Conservation (phyloP, 2,113 vertebrate species). For the Hippopotamus amphibius region DNA sequence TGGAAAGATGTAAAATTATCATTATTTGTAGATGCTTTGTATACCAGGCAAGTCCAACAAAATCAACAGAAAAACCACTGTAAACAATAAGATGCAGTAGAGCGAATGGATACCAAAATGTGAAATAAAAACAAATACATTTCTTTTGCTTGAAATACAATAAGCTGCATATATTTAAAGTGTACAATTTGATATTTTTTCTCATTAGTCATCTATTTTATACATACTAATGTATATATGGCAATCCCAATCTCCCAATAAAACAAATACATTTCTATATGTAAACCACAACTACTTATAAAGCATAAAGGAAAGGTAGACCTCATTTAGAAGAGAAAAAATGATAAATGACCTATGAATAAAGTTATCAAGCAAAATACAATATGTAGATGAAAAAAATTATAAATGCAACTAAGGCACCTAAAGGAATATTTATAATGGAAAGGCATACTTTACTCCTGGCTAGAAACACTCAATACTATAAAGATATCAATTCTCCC, state of each 20-base stretch:
- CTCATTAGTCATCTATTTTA: too few species aligned
- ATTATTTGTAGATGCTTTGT: slow-evolving; percentile 5
- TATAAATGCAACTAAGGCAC: not conserved
- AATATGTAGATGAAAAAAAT: not conserved
- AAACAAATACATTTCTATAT: not conserved
- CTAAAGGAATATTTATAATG: not conserved
- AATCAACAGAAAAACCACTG: not conserved
- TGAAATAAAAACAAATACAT: not conserved
- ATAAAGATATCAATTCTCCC: not conserved
- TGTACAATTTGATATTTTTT: too few species aligned
- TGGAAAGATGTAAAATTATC: not conserved
- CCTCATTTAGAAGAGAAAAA: not conserved
- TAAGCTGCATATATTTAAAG: too few species aligned
- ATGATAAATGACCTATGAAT: not conserved
- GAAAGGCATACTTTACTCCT: not conserved
- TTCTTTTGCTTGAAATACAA: too few species aligned
- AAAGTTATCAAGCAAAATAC: not conserved
- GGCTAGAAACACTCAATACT: not conserved
- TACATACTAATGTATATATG: too few species aligned
- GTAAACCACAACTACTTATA: not conserved
- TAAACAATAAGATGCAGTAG: not conserved
- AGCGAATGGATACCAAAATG: not conserved
- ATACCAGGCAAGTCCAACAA: not conserved
- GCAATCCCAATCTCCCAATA: too few species aligned
- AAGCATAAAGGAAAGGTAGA: not conserved